Conservation (phyloP, 1,140 invertebrate genomes). For the Antheraea mylitta region DNA sequence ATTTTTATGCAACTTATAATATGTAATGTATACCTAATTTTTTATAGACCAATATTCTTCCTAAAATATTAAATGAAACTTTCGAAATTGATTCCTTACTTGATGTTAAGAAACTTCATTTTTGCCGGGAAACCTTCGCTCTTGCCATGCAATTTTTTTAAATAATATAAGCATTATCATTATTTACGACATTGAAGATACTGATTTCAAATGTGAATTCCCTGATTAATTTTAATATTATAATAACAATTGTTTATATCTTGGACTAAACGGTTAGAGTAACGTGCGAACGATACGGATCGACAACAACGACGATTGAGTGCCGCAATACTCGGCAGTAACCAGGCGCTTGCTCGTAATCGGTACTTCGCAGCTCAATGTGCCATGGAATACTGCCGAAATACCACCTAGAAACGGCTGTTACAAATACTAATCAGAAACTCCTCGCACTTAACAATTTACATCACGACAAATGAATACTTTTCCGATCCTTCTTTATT, state of each 20-base stretch:
- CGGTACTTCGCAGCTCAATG: not conserved
- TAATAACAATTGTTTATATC: not conserved
- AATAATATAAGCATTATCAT: no score
- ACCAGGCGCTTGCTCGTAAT: not conserved
- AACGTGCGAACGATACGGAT: conserved; percentile 3
- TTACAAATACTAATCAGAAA: not conserved
- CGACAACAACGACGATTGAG: conserved; percentile 3
- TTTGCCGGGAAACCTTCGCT: no score
- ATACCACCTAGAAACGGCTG: not conserved
- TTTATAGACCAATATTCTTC: no score
- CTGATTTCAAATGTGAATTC: no score
- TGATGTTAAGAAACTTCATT: no score
- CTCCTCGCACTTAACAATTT: not conserved
- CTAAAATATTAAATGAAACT: no score
- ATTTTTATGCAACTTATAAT: no score
- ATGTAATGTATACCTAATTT: no score
- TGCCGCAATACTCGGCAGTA: not conserved
- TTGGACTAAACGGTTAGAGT: not conserved
- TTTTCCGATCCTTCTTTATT: no score
- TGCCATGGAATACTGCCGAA: not conserved
- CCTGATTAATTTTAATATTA: not conserved
- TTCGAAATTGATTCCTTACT: no score
- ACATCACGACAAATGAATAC: not conserved
- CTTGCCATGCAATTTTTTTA: no score
- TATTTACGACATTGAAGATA: no score